Evolutionary conservation across 2,797 vertebrate species (phyloP).

Genomic region (Gymnopithys bicolor): DNA sequence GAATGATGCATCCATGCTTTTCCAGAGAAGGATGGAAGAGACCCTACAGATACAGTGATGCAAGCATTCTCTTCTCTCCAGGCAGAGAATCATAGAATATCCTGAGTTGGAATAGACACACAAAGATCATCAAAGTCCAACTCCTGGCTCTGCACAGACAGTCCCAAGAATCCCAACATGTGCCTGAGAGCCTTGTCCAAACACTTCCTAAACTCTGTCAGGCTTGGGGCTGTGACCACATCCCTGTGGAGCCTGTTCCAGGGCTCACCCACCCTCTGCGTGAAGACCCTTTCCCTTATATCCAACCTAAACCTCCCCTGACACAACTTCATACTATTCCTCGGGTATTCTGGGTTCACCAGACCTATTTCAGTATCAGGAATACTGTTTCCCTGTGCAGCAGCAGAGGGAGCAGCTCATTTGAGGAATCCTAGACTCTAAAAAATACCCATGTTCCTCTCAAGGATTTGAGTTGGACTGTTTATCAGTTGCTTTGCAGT

Average conservation of each 20-base stretch:
- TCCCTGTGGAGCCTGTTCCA: neutral
- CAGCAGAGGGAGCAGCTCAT: neutral
- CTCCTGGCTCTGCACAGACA: neutral
- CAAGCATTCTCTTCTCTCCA: neutral
- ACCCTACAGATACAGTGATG: neutral
- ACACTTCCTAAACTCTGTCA: neutral
- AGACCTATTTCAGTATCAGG: neutral
- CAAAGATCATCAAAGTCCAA: neutral
- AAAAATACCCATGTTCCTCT: neutral
- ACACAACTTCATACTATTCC: neutral
- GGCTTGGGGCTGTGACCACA: neutral
- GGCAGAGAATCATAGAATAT: neutral
- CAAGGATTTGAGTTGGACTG: neutral
- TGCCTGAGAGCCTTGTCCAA: neutral
- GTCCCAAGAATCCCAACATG: neutral
- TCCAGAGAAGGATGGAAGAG: neutral
- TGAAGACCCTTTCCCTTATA: neutral
- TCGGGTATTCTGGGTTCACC: neutral
- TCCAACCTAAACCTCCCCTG: neutral
- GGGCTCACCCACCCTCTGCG: neutral
- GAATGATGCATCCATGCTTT: neutral
- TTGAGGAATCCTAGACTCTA: neutral
- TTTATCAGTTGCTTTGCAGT: neutral
- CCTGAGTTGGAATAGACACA: neutral
- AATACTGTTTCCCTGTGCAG: neutral